phyloP scores from a whole-genome alignment of 1,140 invertebrate genomes.

The Physella acuta region DNA sequence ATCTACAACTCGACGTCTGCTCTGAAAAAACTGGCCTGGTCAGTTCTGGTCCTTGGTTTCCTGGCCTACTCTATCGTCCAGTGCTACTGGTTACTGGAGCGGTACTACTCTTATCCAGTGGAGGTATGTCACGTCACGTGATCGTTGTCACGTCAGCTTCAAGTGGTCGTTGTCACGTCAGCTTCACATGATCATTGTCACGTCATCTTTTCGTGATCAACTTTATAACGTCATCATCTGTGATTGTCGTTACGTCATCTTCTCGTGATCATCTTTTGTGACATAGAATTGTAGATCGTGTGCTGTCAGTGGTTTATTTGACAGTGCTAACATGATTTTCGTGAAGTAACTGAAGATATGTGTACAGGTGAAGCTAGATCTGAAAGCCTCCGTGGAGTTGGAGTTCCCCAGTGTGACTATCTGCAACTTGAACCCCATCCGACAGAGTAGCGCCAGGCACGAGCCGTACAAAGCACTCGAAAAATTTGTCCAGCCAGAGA shows the following conservation, averaged over 20 bases:
- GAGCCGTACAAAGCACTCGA: slow-evolving; percentile 8
- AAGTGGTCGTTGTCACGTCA: too few species aligned
- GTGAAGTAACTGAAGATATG: not conserved
- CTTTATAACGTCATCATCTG: too few species aligned
- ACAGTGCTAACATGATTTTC: not conserved
- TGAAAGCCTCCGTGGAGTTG: slow-evolving; percentile 32
- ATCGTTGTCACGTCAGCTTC: too few species aligned
- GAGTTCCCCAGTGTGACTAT: slow-evolving; percentile 59
- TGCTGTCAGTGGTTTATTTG: too few species aligned
- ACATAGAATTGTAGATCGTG: too few species aligned
- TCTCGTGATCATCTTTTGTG: too few species aligned
- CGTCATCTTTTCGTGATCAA: too few species aligned
- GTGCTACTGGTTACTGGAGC: slow-evolving; percentile 44
- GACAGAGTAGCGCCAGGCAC: slow-evolving; percentile 5
- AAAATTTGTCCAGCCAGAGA: not conserved
- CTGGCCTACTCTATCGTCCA: slow-evolving; percentile 35
- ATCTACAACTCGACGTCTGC: slow-evolving; percentile 42
- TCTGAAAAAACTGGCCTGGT: slow-evolving; percentile 38
- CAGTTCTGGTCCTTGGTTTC: slow-evolving; percentile 34
- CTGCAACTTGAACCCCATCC: slow-evolving; percentile 58
- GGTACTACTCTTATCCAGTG: slow-evolving; percentile 44
- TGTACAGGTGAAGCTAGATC: slow-evolving; percentile 39
- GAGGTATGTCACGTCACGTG: too few species aligned
- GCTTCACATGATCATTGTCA: too few species aligned
- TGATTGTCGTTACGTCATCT: too few species aligned